Base-by-base conservation (phyloP, 2,113 vertebrate species). In the Myiopsitta monachus region DNA sequence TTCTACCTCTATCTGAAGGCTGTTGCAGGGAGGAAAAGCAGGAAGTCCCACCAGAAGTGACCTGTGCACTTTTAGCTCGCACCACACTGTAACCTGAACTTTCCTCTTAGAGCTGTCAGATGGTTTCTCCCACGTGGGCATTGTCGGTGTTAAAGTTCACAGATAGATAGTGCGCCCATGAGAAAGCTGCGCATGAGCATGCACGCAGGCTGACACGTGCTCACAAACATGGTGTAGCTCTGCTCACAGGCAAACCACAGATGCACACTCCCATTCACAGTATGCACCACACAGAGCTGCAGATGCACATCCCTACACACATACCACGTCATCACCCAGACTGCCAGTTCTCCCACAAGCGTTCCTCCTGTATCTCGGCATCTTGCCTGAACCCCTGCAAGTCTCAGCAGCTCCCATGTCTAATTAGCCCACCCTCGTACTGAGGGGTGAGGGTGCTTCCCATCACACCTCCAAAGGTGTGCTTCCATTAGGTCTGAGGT, bases 281-380 rank as follows among this genome's bases (percentile, higher is more conserved):
- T 12, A 61, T 22, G 36, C 86, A 22, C 31, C n/a, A 16, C 0
- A 1, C 16, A 16, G 62, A 78, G 41, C 74, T 79, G 61, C 76
- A 75, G 46, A 39, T 26, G 38, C 55, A 39, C 87, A 52, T 16
- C 80, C 19, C 64, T 70, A 47, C 69, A 27, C 23, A 36, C 54
- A 27, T 51, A 51, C n/a, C 33, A 54, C 1, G 0, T 38, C 76
- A 70, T 38, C 0, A 0, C 83, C 72, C 51, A 62, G 82, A 43
- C 54, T 12, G 2, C 11, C 49, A 18, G 64, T 57, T 66, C 73
- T 95, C 87, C 69, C 80, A 68, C 73, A 87, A 30, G 46, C 0
- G 1, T 22, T 67, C 39, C 87, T 72, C 1, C 0, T 31, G 0
- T 46, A 30, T 83, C 43, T 85, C 3, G 0, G 31, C 59, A 82